phyloP scores from a whole-genome alignment of 2,113 vertebrate species.

The Speoplatyrhinus poulsoni region DNA sequence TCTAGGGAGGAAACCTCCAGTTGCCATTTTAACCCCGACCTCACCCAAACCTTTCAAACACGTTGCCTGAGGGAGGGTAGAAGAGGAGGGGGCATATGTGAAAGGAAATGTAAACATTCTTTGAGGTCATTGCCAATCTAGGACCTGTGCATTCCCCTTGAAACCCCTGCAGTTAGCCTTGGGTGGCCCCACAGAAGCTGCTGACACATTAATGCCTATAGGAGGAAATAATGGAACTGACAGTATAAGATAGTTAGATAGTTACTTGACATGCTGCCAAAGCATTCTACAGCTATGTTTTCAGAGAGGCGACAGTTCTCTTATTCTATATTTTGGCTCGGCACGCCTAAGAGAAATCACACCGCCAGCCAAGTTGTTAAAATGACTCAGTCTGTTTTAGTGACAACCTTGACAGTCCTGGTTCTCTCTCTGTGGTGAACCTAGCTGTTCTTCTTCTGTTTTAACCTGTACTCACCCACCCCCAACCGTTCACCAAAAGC shows the following conservation, averaged over 20 bases:
- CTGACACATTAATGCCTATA: conserved; percentile 2
- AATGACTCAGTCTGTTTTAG: conserved; percentile 1
- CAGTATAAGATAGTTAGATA: not conserved
- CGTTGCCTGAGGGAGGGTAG: conserved; percentile 20
- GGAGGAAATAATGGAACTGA: not conserved
- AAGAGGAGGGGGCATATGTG: conserved; percentile 4
- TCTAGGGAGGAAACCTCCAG: conserved; percentile 18
- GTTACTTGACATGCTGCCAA: not conserved
- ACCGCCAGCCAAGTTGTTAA: conserved; percentile 1
- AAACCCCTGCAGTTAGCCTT: conserved; percentile 11
- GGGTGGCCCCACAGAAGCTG: not conserved
- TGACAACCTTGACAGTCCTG: not conserved
- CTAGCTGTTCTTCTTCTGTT: not conserved
- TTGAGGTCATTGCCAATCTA: conserved; percentile 21
- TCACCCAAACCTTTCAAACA: conserved; percentile 10
- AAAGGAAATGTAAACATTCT: conserved; percentile 19
- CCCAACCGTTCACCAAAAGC: conserved; percentile 3
- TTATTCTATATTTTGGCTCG: not conserved
- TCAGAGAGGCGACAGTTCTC: not conserved
- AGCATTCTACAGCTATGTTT: not conserved
- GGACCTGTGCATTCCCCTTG: conserved; percentile 26
- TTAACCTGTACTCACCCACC: not conserved
- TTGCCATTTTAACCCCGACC: conserved; percentile 33
- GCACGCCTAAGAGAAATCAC: not conserved
- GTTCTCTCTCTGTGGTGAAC: not conserved